Evolutionary conservation across 2,888 invertebrate genomes (phyloP), one percentile per base, ranked within the genome.

Genomic region (Troides aeacus): DNA sequence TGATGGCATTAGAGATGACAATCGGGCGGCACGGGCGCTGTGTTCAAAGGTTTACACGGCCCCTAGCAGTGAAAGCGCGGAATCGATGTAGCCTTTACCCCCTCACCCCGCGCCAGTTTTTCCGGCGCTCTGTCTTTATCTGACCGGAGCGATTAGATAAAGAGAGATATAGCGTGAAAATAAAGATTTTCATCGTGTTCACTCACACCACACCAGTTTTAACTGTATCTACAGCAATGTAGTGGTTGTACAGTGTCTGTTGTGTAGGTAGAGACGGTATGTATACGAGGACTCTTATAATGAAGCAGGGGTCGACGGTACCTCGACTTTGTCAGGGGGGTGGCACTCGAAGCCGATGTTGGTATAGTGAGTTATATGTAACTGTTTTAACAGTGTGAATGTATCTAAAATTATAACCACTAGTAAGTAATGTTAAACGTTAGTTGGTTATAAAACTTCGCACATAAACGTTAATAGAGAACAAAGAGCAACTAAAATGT

Each of bases 181-280:
- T 92, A 92, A 92, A 92, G 92, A 92, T 92, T 92, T 92, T 92
- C 92, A 92, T 92, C 92, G 92, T 92, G 92, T 92, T 90, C 90
- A 92, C 92, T 85, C 90, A 91, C 92, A 92, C 91, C 82, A 79
- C 73, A 79, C 78, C 80, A 84, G 84, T 86, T 87, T 86, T 84
- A 86, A 86, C 79, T 79, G 81, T 84, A 84, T 71, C 67, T 72
- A 70, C 79, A 79, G 81, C 83, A 80, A 85, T 86, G 82, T 83
- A 84, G 87, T 79, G 79, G 82, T 83, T 81, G 79, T 76, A 79
- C 80, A 79, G 85, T 85, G 85, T 88, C 88, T 79, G 86, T 82
- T 83, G 81, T 82, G 82, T 84, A 84, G 82, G 81, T 78, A 80
- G 79, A 80, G 79, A 80, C 81, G 79, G 81, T 78, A 79, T 79